Percentiles rank a stretch among this genome's conserved stretches.
Conservation (phyloP, 2,797 vertebrate species). For the Phrynocephalus guinanensis region DNA sequence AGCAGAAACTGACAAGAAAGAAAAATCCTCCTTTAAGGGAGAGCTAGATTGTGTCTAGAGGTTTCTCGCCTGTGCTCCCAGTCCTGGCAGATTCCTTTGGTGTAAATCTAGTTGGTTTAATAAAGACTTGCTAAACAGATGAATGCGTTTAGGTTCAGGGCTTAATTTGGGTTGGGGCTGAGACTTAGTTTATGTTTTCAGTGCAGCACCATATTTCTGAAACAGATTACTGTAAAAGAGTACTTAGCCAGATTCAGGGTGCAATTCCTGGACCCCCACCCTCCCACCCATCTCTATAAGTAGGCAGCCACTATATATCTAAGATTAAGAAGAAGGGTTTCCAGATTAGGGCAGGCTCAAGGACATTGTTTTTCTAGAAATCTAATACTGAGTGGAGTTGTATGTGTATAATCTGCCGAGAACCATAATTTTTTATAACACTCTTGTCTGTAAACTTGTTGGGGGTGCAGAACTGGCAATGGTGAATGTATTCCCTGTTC, state of each 20-base stretch:
- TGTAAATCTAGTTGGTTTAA: not conserved
- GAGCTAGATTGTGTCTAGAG: no score
- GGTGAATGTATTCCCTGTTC: no score
- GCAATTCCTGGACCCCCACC: not conserved
- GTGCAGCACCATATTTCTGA: not conserved
- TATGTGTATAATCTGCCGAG: not conserved
- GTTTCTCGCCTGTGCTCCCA: not conserved
- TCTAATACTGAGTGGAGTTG: not conserved
- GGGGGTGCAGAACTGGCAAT: no score
- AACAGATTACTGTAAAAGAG: not conserved
- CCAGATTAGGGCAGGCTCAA: not conserved
- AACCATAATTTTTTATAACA: not conserved
- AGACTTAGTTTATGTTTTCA: not conserved
- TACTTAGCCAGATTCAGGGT: not conserved
- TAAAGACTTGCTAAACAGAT: not conserved
- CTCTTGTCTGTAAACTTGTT: not conserved
- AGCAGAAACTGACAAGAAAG: not conserved
- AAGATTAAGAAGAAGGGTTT: not conserved
- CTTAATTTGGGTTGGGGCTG: not conserved
- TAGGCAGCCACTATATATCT: not conserved
- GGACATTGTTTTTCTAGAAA: constrained; percentile 3
- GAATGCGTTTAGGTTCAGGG: not conserved
- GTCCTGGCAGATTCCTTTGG: not conserved
- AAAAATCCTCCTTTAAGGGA: not conserved
- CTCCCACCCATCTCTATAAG: no score